Evolutionary conservation across 2,797 vertebrate genomes (phyloP).

Genomic region (Distichodus sexfasciatus): DNA sequence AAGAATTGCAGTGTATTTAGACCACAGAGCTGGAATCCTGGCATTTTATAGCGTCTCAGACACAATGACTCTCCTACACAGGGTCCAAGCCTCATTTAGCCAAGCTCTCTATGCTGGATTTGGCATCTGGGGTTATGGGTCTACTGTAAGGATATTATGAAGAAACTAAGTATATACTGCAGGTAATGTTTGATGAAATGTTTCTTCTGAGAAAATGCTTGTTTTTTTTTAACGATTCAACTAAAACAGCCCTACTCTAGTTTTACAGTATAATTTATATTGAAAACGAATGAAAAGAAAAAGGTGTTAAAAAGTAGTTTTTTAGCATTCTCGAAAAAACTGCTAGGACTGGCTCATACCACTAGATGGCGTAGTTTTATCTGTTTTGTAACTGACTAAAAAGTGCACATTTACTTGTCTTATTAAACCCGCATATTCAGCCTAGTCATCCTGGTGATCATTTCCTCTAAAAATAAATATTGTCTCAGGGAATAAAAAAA

Average conservation of each 20-base stretch:
- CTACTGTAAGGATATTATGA: slow-evolving; percentile 49
- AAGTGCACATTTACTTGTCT: too few species aligned
- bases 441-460: too few species aligned
- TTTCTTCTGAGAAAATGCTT: too few species aligned
- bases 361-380: slow-evolving; percentile 3
- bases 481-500: too few species aligned
- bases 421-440: too few species aligned
- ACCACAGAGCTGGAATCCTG: slow-evolving; percentile 66
- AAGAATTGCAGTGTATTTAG: slow-evolving; percentile 74
- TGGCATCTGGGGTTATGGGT: slow-evolving; percentile 78
- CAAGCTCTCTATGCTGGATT: slow-evolving; percentile 79
- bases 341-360: background rate
- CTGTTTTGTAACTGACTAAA: background rate
- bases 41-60: slow-evolving; percentile 75
- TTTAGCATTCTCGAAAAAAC: background rate
- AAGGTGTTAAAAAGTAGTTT: background rate
- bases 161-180: too few species aligned
- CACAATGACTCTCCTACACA: slow-evolving; percentile 73
- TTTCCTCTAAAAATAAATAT: too few species aligned
- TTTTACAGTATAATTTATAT: background rate
- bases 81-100: slow-evolving; percentile 67
- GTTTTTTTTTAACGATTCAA: too few species aligned
- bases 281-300: background rate
- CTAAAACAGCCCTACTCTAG: too few species aligned
- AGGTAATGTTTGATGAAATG: too few species aligned